Conservation (phyloP, 37 sponge, comb jelly and placozoan genomes). For the Halisarca cf. caerulea region DNA sequence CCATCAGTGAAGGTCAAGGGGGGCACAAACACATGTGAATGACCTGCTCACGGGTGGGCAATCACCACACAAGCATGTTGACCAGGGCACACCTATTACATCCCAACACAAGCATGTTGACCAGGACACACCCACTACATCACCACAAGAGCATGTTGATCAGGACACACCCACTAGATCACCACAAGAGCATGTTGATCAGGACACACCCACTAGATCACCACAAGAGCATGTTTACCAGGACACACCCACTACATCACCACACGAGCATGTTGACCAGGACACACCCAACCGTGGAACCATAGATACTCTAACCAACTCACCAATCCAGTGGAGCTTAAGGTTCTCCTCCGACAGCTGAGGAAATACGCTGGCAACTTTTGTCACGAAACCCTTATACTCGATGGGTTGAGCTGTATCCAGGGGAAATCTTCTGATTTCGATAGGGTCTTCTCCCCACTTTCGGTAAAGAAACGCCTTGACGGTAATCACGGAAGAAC, state of each 20-base stretch:
- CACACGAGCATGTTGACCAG: constrained; percentile 45
- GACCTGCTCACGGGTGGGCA: too few species aligned
- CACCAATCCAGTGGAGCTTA: constrained; percentile 19
- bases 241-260: constrained; percentile 81
- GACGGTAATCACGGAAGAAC: neutral
- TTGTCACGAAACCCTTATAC: neutral
- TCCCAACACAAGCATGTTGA: too few species aligned
- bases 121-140: too few species aligned
- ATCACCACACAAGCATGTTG: too few species aligned
- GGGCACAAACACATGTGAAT: too few species aligned
- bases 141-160: too few species aligned
- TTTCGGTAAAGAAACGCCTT: neutral
- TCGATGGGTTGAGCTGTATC: neutral
- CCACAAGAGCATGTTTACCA: constrained; percentile 90
- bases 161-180: too few species aligned
- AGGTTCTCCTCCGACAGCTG: neutral
- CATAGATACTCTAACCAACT: neutral
- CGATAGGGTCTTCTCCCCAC: constrained; percentile 11
- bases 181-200: too few species aligned
- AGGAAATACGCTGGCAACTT: constrained; percentile 7
- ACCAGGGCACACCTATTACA: too few species aligned
- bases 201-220: constrained; percentile 66
- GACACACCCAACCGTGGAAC: neutral
- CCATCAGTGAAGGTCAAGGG: neutral
- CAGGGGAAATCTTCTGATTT: neutral